A percentile compares a stretch with the other conserved stretches of the same genome.
Conservation (phyloP, 2,888 invertebrate genomes). For the Plebejus argus region DNA sequence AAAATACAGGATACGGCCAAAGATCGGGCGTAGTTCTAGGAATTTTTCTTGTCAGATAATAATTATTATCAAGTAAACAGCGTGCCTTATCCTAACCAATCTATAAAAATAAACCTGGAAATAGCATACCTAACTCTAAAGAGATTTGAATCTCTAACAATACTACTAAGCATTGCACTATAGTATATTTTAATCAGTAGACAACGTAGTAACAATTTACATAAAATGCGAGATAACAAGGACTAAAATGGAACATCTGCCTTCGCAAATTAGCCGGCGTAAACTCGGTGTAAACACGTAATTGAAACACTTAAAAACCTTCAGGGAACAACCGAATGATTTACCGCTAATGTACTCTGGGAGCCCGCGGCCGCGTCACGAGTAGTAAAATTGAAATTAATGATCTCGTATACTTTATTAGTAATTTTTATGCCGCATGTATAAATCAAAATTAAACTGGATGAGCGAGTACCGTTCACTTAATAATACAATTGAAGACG, state of each 20-base stretch:
- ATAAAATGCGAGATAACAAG: background rate
- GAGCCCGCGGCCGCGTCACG: conserved; percentile 48
- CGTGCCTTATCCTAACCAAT: no score
- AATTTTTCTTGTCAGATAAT: no score
- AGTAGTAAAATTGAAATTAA: conserved; percentile 75
- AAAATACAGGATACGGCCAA: no score
- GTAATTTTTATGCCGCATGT: conserved; percentile 51
- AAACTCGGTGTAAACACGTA: conserved; percentile 32
- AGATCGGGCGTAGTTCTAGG: no score
- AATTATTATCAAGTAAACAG: no score
- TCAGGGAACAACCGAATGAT: conserved; percentile 48
- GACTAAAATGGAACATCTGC: background rate
- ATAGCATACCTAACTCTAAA: no score
- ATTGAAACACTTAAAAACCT: conserved; percentile 43
- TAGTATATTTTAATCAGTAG: no score
- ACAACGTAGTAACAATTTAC: background rate
- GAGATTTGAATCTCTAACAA: background rate
- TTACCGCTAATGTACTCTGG: conserved; percentile 51
- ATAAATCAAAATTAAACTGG: conserved; percentile 64
- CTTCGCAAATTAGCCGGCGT: background rate
- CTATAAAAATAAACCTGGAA: no score
- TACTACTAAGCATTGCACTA: background rate
- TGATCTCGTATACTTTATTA: conserved; percentile 75
- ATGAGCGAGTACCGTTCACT: conserved; percentile 61
- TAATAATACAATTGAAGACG: conserved; percentile 49